Percentiles rank a stretch among this genome's conserved stretches.
Evolutionary conservation across 2,888 invertebrate genomes (phyloP).

Genomic region (Agonopterix arenella): DNA sequence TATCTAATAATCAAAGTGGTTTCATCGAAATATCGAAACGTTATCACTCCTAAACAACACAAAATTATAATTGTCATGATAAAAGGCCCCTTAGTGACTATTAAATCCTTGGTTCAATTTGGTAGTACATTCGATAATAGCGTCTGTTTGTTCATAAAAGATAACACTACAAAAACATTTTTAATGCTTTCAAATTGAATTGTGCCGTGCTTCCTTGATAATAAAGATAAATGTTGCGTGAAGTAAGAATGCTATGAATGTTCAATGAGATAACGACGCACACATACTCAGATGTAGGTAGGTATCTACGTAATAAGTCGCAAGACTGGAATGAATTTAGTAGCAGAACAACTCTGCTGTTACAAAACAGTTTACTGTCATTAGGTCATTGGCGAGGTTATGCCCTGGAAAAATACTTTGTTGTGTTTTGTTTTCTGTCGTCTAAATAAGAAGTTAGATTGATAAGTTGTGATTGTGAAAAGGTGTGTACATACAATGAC

Average conservation of each 20-base stretch:
- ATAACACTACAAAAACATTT: too few species aligned
- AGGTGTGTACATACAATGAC: not conserved
- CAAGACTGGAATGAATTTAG: conserved; percentile 28
- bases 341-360: conserved; percentile 10
- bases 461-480: too few species aligned
- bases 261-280: not conserved
- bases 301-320: not conserved
- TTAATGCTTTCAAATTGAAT: too few species aligned
- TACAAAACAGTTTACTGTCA: conserved; percentile 21
- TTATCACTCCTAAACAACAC: too few species aligned
- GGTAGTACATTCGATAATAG: too few species aligned
- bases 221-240: not conserved
- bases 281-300: not conserved
- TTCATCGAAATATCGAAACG: too few species aligned
- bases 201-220: too few species aligned
- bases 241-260: not conserved
- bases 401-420: conserved; percentile 8
- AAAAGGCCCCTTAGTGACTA: too few species aligned
- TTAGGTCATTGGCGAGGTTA: conserved; percentile 46
- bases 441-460: not conserved
- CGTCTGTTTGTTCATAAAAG: too few species aligned
- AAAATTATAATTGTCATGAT: too few species aligned
- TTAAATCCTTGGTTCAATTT: too few species aligned
- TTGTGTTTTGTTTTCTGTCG: not conserved
- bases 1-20: too few species aligned